Base-by-base conservation (phyloP, 2,888 invertebrate genomes). In the Limenitis camilla region DNA sequence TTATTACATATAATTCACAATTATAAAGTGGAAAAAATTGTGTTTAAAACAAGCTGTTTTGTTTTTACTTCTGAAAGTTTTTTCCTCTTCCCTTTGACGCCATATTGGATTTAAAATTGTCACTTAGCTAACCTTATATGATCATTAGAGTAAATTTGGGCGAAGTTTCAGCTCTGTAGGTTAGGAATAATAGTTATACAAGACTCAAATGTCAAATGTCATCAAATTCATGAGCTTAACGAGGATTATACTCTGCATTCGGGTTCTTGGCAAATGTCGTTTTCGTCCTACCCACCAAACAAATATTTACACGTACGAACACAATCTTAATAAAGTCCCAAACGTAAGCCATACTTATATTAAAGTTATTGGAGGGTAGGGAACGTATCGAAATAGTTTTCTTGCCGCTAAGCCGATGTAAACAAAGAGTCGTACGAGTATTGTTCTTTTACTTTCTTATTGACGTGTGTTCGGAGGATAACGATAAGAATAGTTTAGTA, bases 231-330 rank as follows among this genome's bases (percentile, higher is more conserved):
- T 49, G 39, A 52, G 66, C 66, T 69, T 61, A 61, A 53, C 50
- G 40, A 48, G 68, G 72, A 71, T 75, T 74, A 72, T 58, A 61
- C 56, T 56, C 52, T 58, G 60, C 61, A 46, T 49, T 42, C 30
- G 44, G 49, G 56, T 30, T 52, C 39, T 49, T 53, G 54, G 42
- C 49, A 59, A 54, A 57, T 58, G 50, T 49, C 51, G 49, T 53
- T 55, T 58, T 60, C 48, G 58, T 61, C 53, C 59, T 59, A 59
- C 49, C 48, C 46, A 33, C 45, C 30, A 48, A 54, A 47, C 36
- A 50, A 55, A 55, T 51, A 53, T 51, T 50, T 53, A 40, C 53
- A 50, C 58, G 55, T 55, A 53, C 52, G 30, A 40, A 39, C 46
- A 36, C 46, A 36, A 47, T 57, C 49, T 52, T 57, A 52, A 52